Conservation (phyloP, 1,140 invertebrate species). For the Camponotus vicinus region DNA sequence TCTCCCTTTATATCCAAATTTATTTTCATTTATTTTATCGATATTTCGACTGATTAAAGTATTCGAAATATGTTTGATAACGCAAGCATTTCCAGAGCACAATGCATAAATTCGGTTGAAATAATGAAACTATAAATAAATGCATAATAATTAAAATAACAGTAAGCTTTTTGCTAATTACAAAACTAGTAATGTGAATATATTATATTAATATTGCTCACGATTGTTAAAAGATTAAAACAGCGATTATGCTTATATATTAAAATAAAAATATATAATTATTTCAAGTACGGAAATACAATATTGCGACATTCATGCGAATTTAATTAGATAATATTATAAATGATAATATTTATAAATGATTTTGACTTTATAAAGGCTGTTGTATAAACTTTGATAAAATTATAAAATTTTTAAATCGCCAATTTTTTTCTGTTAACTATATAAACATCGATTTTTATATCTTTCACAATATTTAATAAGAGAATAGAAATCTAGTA, state of each 20-base stretch:
- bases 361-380: background rate
- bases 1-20: background rate
- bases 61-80: conserved; percentile 9
- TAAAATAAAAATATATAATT: background rate
- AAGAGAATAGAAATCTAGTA: background rate
- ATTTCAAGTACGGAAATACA: background rate
- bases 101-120: background rate
- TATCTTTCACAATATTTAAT: background rate
- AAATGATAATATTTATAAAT: background rate
- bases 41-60: background rate
- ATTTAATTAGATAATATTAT: background rate
- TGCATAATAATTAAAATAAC: conserved; percentile 4
- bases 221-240: conserved; percentile 4
- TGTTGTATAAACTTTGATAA: background rate
- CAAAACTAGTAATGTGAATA: background rate
- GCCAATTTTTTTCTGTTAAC: background rate
- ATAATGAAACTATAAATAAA: background rate
- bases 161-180: background rate
- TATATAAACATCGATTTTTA: background rate
- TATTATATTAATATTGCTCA: background rate
- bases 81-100: background rate
- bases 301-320: background rate
- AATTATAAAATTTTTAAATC: background rate
- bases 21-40: background rate
- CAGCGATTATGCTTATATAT: background rate